A percentile compares a stretch with the other conserved stretches of the same genome.
Evolutionary conservation across 2,113 vertebrate genomes (phyloP).

Genomic region (Shinisaurus crocodilurus): DNA sequence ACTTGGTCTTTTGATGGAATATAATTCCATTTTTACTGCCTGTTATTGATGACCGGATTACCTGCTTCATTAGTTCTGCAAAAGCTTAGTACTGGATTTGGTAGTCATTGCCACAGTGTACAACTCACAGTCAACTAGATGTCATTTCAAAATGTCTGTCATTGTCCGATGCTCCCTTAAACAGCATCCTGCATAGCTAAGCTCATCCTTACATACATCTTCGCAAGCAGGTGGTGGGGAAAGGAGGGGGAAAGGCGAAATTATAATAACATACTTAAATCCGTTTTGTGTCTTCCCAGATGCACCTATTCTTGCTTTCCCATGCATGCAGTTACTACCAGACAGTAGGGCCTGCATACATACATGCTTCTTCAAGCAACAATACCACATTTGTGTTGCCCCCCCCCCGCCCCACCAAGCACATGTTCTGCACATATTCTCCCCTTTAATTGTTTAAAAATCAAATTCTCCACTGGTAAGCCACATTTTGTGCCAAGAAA

Average conservation of each 20-base stretch:
- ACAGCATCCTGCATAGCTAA: neutral
- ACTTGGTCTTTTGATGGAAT: constrained; percentile 19
- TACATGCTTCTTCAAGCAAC: neutral
- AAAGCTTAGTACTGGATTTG: constrained; percentile 10
- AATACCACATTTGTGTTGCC: neutral
- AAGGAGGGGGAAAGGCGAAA: neutral
- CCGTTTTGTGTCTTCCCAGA: neutral
- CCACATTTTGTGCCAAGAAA: neutral
- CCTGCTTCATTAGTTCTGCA: constrained; percentile 20
- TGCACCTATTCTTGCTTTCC: neutral
- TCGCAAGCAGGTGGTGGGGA: constrained; percentile 4
- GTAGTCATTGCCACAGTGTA: neutral
- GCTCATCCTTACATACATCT: neutral
- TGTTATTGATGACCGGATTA: constrained; percentile 8
- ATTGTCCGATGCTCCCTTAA: neutral
- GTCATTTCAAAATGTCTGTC: neutral
- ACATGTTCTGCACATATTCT: neutral
- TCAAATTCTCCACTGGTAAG: neutral
- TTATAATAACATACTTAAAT: neutral
- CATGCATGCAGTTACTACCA: neutral
- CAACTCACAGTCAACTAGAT: neutral
- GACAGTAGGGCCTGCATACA: neutral
- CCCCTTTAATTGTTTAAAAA: neutral
- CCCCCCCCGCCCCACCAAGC: neutral
- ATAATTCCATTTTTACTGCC: constrained; percentile 21